Conservation (phyloP, 2,888 invertebrate genomes). For the Gnatocerus cornutus region DNA sequence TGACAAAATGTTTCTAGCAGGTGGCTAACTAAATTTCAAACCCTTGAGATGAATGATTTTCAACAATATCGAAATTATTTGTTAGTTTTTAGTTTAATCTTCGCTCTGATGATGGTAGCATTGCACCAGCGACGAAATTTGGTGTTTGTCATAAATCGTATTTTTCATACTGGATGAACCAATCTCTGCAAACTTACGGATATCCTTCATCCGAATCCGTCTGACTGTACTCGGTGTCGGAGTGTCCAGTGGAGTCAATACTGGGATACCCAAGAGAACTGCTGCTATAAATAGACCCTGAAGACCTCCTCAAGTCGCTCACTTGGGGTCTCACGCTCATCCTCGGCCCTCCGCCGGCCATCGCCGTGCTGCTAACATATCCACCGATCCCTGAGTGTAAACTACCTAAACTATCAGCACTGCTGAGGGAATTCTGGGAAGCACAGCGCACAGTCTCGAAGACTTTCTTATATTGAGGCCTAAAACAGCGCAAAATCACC, state of each 20-base stretch:
- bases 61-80: no score
- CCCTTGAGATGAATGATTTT: no score
- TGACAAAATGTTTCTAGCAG: no score
- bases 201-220: slow-evolving; percentile 84
- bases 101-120: no score
- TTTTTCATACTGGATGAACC: no score
- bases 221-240: slow-evolving; percentile 74
- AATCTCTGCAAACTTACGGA: no score
- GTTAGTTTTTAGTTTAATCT: no score
- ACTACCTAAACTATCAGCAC: slow-evolving; percentile 73
- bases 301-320: slow-evolving; percentile 69
- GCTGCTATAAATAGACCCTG: slow-evolving; percentile 73
- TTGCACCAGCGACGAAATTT: no score
- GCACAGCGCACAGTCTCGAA: slow-evolving; percentile 94
- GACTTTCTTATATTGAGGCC: slow-evolving; percentile 88
- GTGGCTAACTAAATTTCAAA: no score
- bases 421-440: slow-evolving; percentile 73
- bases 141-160: no score
- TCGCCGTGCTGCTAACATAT: slow-evolving; percentile 59
- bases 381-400: slow-evolving; percentile 65
- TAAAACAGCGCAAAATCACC: slow-evolving; percentile 65
- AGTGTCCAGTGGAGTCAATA: slow-evolving; percentile 74
- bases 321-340: slow-evolving; percentile 70
- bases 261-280: slow-evolving; percentile 72
- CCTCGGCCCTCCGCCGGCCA: slow-evolving; percentile 73